Conservation (phyloP, 1,140 invertebrate species). For the Xylocopa sonorina region DNA sequence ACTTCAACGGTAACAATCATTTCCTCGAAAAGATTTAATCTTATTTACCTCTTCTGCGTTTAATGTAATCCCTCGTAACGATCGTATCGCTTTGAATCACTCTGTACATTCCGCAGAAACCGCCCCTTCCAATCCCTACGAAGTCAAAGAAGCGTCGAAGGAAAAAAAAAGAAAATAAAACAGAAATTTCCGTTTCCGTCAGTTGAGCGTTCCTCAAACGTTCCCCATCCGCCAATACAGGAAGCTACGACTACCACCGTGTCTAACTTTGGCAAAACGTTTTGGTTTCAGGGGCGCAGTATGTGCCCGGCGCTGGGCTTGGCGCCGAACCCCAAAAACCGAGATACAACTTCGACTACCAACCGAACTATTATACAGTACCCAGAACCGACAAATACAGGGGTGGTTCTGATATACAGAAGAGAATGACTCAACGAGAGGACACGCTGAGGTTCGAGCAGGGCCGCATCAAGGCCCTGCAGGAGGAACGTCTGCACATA, state of each 20-base stretch:
- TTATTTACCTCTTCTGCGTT: no score
- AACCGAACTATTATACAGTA: conserved; percentile 57
- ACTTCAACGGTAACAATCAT: not conserved
- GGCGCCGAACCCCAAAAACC: conserved; percentile 76
- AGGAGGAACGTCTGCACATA: conserved; percentile 98
- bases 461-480: conserved; percentile 96
- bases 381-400: conserved; percentile 67
- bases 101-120: no score
- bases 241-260: not conserved
- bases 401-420: conserved; percentile 76
- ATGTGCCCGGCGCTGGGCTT: conserved; percentile 87
- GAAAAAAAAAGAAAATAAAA: no score
- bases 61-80: fast-evolving
- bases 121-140: not conserved
- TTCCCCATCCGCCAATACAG: not conserved
- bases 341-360: conserved; percentile 54
- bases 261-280: conserved; percentile 27
- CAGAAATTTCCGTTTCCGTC: conserved; percentile 10
- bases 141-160: not conserved
- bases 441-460: conserved; percentile 97
- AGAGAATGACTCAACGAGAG: conserved; percentile 93
- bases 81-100: no score
- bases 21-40: not conserved
- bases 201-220: not conserved
- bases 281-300: conserved; percentile 84